These are phyloP conservation scores for Philopedon plagiatum DNA, from an alignment of 2,888 invertebrate genomes.

Conservation along the genomic window DNA sequence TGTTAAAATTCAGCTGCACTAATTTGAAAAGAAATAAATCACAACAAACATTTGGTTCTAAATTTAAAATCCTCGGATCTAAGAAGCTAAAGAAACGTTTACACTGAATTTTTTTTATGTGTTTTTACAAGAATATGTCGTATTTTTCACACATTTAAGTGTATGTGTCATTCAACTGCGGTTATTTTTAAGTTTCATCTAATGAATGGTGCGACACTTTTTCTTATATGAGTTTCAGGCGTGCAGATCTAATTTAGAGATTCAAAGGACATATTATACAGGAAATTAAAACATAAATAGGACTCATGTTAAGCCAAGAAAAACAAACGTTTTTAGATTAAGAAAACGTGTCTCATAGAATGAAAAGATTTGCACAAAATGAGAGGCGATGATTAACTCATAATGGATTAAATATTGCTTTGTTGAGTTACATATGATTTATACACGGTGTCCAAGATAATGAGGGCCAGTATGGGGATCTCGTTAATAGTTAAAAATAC, in stretches of 20 bases:
- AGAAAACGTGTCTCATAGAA: neutral
- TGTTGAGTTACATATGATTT: neutral
- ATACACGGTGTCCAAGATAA: too few species aligned
- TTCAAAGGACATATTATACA: constrained; percentile 34
- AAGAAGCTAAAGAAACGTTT: constrained; percentile 33
- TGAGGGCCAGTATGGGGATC: too few species aligned
- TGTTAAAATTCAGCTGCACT: constrained; percentile 14
- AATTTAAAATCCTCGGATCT: constrained; percentile 16
- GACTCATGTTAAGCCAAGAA: constrained; percentile 13
- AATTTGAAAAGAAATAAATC: constrained; percentile 40
- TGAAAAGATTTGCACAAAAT: constrained; percentile 2
- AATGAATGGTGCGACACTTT: constrained; percentile 32
- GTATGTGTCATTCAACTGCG: constrained; percentile 44
- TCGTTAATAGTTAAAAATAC: too few species aligned
- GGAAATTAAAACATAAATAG: constrained; percentile 39
- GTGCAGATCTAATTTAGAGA: constrained; percentile 42
- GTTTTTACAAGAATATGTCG: constrained; percentile 36
- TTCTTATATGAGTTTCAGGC: constrained; percentile 27
- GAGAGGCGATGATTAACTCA: neutral
- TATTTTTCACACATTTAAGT: constrained; percentile 39
- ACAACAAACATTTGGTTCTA: constrained; percentile 9
- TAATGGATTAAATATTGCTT: neutral
- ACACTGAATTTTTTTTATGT: constrained; percentile 29
- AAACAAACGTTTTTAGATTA: constrained; percentile 16
- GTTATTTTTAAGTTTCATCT: constrained; percentile 39